Conservation (phyloP, 2,113 vertebrate species). For the Sorex araneus region DNA sequence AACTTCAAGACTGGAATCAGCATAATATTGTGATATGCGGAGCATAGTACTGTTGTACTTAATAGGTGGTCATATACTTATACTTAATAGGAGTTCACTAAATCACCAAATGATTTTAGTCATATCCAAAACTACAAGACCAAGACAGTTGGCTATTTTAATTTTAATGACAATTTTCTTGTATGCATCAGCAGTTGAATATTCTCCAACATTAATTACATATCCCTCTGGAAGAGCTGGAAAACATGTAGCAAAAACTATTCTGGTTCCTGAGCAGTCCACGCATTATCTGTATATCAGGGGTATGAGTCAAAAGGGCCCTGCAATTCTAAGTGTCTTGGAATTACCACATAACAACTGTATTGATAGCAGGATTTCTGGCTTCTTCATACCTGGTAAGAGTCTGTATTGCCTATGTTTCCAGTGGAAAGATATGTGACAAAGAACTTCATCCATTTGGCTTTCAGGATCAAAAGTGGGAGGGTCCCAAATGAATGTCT, state of each 20-base stretch:
- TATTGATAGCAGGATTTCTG: neutral
- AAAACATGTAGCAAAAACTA: neutral
- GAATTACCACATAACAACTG: neutral
- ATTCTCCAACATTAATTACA: neutral
- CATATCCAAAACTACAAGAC: neutral
- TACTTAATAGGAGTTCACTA: neutral
- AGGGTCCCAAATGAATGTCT: slow-evolving; percentile 1
- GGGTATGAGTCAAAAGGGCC: neutral
- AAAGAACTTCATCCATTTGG: slow-evolving; percentile 12
- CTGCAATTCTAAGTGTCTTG: neutral
- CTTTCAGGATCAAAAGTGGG: slow-evolving; percentile 24
- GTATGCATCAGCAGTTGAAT: slow-evolving; percentile 13
- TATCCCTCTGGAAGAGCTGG: neutral
- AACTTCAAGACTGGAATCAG: no score
- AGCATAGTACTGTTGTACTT: no score
- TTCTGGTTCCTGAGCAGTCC: neutral
- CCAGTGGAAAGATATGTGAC: neutral
- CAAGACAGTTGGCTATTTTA: neutral
- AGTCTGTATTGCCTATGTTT: neutral
- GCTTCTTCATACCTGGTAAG: neutral
- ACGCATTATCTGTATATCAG: neutral
- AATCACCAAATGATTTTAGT: neutral
- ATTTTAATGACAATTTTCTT: slow-evolving; percentile 3
- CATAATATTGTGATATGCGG: no score
- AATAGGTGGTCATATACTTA: no score